Evolutionary conservation across 2,888 invertebrate genomes (phyloP), one percentile per base, ranked within the genome.

Genomic region (Habroteleia sp.): DNA sequence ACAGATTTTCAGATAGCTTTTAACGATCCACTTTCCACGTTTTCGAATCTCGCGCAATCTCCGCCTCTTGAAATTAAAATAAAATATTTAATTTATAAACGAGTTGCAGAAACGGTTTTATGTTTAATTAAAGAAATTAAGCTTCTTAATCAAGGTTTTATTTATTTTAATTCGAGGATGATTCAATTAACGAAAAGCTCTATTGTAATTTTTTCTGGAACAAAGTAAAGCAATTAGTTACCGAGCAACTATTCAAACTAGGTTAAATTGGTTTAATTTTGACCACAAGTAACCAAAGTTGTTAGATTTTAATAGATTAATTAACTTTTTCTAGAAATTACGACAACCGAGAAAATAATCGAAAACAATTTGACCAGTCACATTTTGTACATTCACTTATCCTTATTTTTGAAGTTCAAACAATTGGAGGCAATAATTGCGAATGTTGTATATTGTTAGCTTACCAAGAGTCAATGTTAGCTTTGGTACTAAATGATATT

Each of bases 191-290:
- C 35, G 7, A 7, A 2, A 37, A 16, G 16, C n/a, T 41, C 11
- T 10, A 5, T 10, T 16, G 16, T 1, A 16, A 23, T 48, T 48
- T 8, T 13, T 7, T 6, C 10, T 46, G 44, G 33, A 50, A 33
- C 23, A 10, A n/a, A 37, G 14, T 52, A 25, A 52, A 52, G 37
- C 37, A 35, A 52, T 54, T 54, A 41, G 25, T 16, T 39, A 27
- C 29, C 13, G n/a, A 39, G n/a, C 11, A 29, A 54, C 17, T 31
- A 42, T 56, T 42, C 56, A 14, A 56, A 56, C 31, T 56, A 5
- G 56, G 31, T 56, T 42, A 20, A 41, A 56, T 42, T 41, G 33
- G 56, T 42, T 56, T 42, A 11, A 42, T 56, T 56, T 42, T 42
- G 13, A 41, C 54, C 56, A 31, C 56, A 42, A 42, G 41, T 42